Base-by-base conservation (phyloP, 1,140 invertebrate species). In the Vollenhovia emeryi region DNA sequence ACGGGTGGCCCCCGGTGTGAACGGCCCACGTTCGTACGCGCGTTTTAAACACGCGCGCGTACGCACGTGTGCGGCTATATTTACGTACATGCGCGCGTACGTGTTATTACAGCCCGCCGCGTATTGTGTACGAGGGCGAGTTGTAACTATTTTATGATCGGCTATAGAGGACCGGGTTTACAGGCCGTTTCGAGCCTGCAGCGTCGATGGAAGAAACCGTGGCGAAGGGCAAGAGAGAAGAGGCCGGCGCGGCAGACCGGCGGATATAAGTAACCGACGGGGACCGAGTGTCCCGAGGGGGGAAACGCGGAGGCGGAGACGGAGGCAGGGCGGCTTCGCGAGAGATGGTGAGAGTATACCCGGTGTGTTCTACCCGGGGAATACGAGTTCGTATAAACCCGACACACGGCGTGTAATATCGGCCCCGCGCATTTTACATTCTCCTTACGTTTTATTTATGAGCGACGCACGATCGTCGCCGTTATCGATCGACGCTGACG, bases 71-170 rank as follows among this genome's bases (percentile, higher is more conserved):
- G 6, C 33, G 33, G 6, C 66, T 43, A 7, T 24, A 24, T 27
- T 62, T 48, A 50, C 15, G 30, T 9, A 27, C 21, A 27, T 40
- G 3, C n/a, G 15, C 6, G 40, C 11, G 21, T 55, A 6, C 21
- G 8, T 21, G 33, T 69, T 40, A 8, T 52, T 24, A 18, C 21
- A 18, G 6, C 24, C 60, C 33, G 36, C 48, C 13, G 36, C 7
- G 24, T 2, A n/a, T 33, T n/a, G 27, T 24, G 27, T 11, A 7
- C 43, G 40, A 76, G 59, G 71, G 43, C 40, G 48, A 78, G 83
- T 24, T 78, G 83, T 85, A 85, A 85, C 83, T 78, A 66, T 85
- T 78, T 85, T 85, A 85, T 78, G 75, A 76, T 79, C 73, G 15
- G 60, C 75, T 79, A 85, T 78, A 85, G 60, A 78, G 45, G 83